Base-by-base conservation (phyloP, 2,797 vertebrate species). In the Thalassophryne amazonica region DNA sequence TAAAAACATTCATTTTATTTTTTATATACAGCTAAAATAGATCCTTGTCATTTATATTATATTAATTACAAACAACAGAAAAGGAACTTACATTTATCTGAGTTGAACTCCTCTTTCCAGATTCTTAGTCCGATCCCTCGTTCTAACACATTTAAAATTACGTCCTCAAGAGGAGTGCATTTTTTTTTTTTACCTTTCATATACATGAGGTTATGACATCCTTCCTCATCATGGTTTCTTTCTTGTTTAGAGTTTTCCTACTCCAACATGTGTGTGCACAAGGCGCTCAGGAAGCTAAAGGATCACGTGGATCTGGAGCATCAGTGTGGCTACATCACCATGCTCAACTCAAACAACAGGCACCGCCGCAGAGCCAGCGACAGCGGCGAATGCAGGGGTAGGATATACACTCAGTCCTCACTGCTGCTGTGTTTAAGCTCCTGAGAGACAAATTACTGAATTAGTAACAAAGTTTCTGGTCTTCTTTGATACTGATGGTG, bases 281-380 rank as follows among this genome's bases (percentile, higher is more conserved):
- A 93, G 10, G 92, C 95, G 12, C 82, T 99, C 73, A 90, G 87
- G 78, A 86, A 76, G 19, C 60, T 99, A 61, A 89, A 91, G 60
- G 89, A 86, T 42, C 91, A 91, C 34, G 90, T 98, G 67, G 97
- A 99, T 76, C 78, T 99, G 80, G 91, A 93, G 73, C 95, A 98
- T 58, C 94, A 98, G 78, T 99, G 95, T 45, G 97, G 97, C 47
- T 99, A 97, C 67, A 69, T 99, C 84, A 98, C 95, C 31, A 97
- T 99, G 95, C 76, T 99, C 74, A 98, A 97, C 80, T 88, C 93
- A 81, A 92, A 90, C 65, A 95, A 92, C 87, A 83, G 72, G 2
- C 91, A 87, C 22, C 87, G 88, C 4, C 92, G 94, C 76, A 90
- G 94, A 78, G 69, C 90, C 75, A 97, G 94, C 0, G 93, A 98